Conservation (phyloP, 2,888 invertebrate genomes). For the Drosophila pegasa region DNA sequence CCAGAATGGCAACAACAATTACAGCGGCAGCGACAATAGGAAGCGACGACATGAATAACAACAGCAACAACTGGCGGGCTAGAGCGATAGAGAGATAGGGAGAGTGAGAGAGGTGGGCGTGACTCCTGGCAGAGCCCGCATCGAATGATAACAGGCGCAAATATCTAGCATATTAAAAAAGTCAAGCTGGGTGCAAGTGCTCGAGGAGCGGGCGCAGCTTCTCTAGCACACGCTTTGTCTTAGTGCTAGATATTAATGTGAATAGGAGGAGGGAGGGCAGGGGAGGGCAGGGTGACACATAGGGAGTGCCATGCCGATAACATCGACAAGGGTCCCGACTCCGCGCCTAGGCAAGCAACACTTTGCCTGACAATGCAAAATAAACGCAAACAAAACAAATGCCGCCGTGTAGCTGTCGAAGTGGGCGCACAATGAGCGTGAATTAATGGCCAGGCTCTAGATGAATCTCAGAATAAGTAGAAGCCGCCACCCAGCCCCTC, state of each 20-base stretch:
- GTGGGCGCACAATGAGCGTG: conserved; percentile 71
- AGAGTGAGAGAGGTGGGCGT: not conserved
- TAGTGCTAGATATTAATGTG: conserved; percentile 41
- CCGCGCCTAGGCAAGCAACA: conserved; percentile 49
- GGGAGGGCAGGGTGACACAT: not conserved
- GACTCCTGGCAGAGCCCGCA: conserved; percentile 38
- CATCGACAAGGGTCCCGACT: conserved; percentile 57
- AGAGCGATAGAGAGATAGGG: not conserved
- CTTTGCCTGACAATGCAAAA: conserved; percentile 68
- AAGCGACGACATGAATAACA: conserved; percentile 81
- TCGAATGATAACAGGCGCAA: conserved; percentile 77
- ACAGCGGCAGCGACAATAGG: conserved; percentile 74
- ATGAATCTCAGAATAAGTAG: conserved; percentile 53
- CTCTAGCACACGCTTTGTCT: conserved; percentile 47
- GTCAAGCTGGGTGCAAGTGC: conserved; percentile 78
- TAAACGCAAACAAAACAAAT: conserved; percentile 37
- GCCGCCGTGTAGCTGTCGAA: conserved; percentile 51
- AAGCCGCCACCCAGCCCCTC: conserved; percentile 1
- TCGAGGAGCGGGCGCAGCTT: conserved; percentile 33
- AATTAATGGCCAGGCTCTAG: conserved; percentile 72
- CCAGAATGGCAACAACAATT: conserved; percentile 80
- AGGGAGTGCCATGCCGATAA: conserved; percentile 58
- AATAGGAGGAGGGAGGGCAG: not conserved
- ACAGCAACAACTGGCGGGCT: conserved; percentile 48
- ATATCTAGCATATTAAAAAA: conserved; percentile 80